phyloP scores from a whole-genome alignment of 2,113 vertebrate genomes.

The Cololabis saira region DNA sequence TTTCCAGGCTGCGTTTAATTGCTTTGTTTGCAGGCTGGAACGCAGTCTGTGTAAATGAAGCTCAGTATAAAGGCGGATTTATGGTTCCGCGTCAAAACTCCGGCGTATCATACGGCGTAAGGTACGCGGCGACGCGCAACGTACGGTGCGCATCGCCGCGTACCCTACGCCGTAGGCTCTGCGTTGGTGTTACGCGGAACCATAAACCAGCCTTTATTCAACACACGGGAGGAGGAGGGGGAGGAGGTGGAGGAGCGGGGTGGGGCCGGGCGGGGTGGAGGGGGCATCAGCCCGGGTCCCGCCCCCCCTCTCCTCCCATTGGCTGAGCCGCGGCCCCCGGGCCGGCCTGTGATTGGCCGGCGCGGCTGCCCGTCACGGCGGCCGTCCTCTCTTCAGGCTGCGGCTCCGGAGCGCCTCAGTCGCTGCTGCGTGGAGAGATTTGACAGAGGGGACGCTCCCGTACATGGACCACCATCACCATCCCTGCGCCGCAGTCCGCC shows the following conservation, averaged over 20 bases:
- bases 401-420: slow-evolving; percentile 78
- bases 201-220: too few relatives aligned
- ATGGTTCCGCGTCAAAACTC: too few relatives aligned
- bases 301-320: slow-evolving; percentile 77
- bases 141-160: too few relatives aligned
- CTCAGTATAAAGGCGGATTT: slow-evolving; percentile 35
- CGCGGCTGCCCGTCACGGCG: slow-evolving; percentile 79
- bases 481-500: slow-evolving; percentile 70
- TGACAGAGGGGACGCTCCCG: slow-evolving; percentile 79
- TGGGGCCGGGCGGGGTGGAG: not conserved
- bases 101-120: too few relatives aligned
- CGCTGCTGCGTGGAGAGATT: slow-evolving; percentile 80
- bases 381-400: slow-evolving; percentile 79
- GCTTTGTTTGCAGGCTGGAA: slow-evolving; percentile 41
- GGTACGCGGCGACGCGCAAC: too few relatives aligned
- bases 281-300: slow-evolving; percentile 69
- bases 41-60: slow-evolving; percentile 42
- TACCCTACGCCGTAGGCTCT: too few relatives aligned
- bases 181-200: too few relatives aligned
- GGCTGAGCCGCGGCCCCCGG: slow-evolving; percentile 72
- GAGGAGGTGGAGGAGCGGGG: not conserved
- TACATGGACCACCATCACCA: slow-evolving; percentile 63
- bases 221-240: slow-evolving; percentile 11
- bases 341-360: slow-evolving; percentile 75
- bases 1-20: slow-evolving; percentile 37